Evolutionary conservation across 2,888 invertebrate genomes (phyloP), one percentile per base, ranked within the genome.

Genomic region (Synanthedon andrenaeformis): DNA sequence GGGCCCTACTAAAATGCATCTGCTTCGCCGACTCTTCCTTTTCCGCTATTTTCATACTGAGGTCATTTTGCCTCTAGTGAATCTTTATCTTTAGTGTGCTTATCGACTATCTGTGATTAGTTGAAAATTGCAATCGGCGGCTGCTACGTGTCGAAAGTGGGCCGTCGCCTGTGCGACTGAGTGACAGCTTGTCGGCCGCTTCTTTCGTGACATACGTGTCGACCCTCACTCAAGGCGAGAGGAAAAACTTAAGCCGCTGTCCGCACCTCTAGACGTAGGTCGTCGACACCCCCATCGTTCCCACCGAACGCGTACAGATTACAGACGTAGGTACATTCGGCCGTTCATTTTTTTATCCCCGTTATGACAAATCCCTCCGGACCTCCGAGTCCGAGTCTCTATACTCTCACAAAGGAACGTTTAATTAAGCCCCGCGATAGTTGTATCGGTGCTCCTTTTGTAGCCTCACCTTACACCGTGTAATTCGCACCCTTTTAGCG

Each of bases 341-440:
- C 13, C n/a, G 42, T 13, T 42, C 12, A 12, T 13, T 11, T 42
- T 42, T 42, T 42, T 42, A 42, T 13, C 42, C n/a, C 42, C 12
- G 13, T 42, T 13, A 42, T 42, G 42, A 42, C 42, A 28, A 28
- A 28, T 28, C 28, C 28, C 6, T 28, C 8, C 28, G 6, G 8
- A 52, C 49, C 52, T 54, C 19, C 17, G 51, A 28, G 52, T 28
- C 28, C 28, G 51, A 28, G 52, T 28, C 28, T 8, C 52, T 54
- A 52, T 19, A 42, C 45, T 55, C 57, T 28, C 6, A 28, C 28
- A 28, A 28, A 28, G 8, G 28, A 28, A 28, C 64, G 65, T 64
- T 71, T 76, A 76, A 78, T 77, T 72, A 77, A 72, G 59, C 62
- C 65, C 53, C 61, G 60, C 63, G 63, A 69, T 72, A 71, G 71